Conservation (phyloP, 2,888 invertebrate genomes). For the Eubasilissa splendida region DNA sequence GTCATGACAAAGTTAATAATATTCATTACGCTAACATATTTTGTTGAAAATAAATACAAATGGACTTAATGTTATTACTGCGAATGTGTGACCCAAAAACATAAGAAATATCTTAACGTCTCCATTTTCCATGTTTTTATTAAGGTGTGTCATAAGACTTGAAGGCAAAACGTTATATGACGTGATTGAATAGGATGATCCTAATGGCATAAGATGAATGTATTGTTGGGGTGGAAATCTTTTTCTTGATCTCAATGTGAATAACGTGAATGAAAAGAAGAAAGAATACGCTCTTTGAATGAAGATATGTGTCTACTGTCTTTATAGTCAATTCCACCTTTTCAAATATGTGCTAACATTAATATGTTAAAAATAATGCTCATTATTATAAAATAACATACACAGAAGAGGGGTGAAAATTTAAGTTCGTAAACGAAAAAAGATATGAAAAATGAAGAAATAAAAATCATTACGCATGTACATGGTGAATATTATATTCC, state of each 20-base stretch:
- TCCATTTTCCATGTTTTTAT: conserved; percentile 44
- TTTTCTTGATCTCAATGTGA: conserved; percentile 18
- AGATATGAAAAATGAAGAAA: no score
- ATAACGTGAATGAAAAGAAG: conserved; percentile 27
- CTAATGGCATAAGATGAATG: conserved; percentile 50
- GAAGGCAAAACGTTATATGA: conserved; percentile 43
- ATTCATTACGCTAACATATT: neutral
- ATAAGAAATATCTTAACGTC: conserved; percentile 53
- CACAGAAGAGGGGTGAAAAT: neutral
- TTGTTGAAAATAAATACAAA: conserved; percentile 4
- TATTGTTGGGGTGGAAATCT: conserved; percentile 38
- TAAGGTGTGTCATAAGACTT: conserved; percentile 46
- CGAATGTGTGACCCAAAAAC: conserved; percentile 52
- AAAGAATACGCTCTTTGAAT: neutral
- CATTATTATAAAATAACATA: neutral
- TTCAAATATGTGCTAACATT: neutral
- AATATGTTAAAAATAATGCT: neutral
- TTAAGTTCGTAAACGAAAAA: no score
- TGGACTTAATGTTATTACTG: conserved; percentile 6
- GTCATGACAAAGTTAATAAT: no score
- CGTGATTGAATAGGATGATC: conserved; percentile 54
- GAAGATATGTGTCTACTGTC: neutral
- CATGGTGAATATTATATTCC: no score
- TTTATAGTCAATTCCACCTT: neutral
- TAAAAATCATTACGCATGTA: no score